A percentile compares a stretch with the other conserved stretches of the same genome.
Evolutionary conservation across 2,888 invertebrate genomes (phyloP).

Genomic region (Macrosoma leucophasiata): DNA sequence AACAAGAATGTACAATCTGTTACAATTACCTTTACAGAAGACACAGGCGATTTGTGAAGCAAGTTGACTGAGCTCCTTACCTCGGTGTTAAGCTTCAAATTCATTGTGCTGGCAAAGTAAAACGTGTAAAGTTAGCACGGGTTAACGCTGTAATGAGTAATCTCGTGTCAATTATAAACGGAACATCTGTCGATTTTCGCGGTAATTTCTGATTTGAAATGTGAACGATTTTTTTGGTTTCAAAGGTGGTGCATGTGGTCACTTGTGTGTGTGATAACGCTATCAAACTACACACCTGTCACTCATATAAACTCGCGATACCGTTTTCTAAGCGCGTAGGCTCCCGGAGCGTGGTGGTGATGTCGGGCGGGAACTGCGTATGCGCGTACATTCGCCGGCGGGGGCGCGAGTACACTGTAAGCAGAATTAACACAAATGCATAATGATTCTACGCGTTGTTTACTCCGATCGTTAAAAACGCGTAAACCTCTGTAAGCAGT

Average conservation of each 20-base stretch:
- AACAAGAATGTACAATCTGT: slow-evolving; percentile 10
- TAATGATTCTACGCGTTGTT: slow-evolving; percentile 53
- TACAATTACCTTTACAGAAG: slow-evolving; percentile 51
- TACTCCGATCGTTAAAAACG: slow-evolving; percentile 52
- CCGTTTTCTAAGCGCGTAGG: background rate
- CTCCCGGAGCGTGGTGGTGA: slow-evolving; percentile 11
- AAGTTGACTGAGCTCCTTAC: slow-evolving; percentile 41
- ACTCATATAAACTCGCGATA: slow-evolving; percentile 39
- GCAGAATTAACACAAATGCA: slow-evolving; percentile 48
- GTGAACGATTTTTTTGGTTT: too few species aligned
- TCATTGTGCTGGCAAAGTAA: slow-evolving; percentile 48
- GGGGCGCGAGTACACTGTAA: slow-evolving; percentile 49
- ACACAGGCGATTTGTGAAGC: slow-evolving; percentile 41
- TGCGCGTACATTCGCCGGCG: slow-evolving; percentile 42
- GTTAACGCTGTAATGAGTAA: too few species aligned
- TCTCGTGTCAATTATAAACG: too few species aligned
- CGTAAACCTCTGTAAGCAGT: slow-evolving; percentile 39
- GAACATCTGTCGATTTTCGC: too few species aligned
- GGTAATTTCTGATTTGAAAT: too few species aligned
- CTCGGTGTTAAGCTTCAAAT: slow-evolving; percentile 62
- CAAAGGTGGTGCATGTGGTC: too few species aligned
- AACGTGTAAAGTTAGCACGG: too few species aligned
- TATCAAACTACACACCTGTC: slow-evolving; percentile 39
- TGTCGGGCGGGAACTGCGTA: slow-evolving; percentile 31
- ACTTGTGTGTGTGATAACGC: too few species aligned